Percentiles rank a stretch among this genome's conserved stretches.
phyloP scores from a whole-genome alignment of 2,888 invertebrate genomes.

The Ornithoptera alexandrae region DNA sequence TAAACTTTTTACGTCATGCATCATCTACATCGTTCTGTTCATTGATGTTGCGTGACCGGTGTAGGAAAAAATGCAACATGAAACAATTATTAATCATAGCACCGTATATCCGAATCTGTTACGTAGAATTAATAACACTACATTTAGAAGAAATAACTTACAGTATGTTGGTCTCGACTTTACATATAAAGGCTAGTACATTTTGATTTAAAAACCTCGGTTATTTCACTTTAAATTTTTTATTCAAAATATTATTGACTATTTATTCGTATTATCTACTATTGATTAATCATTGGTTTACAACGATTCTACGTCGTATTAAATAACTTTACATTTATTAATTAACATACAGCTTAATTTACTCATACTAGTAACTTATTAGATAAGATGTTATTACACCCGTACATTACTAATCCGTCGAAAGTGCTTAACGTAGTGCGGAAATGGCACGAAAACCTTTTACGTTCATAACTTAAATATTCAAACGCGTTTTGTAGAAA shows the following conservation, averaged over 20 bases:
- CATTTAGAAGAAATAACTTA: not conserved
- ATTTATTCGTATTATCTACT: not conserved
- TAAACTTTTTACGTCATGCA: constrained; percentile 51
- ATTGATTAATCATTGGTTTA: constrained; percentile 2
- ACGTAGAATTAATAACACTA: constrained; percentile 10
- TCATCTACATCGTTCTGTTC: constrained; percentile 44
- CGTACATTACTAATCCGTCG: constrained; percentile 7
- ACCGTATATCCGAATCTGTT: constrained; percentile 3
- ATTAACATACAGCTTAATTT: not conserved
- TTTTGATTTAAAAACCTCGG: not conserved
- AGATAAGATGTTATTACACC: constrained; percentile 2
- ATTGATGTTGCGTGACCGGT: constrained; percentile 57
- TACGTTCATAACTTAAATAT: constrained; percentile 56
- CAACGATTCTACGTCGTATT: not conserved
- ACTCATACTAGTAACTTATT: constrained; percentile 1
- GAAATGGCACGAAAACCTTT: constrained; percentile 40
- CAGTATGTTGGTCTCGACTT: not conserved
- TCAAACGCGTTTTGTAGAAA: constrained; percentile 43
- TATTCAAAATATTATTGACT: too few relatives aligned
- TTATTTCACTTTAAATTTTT: too few relatives aligned
- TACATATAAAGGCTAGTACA: not conserved
- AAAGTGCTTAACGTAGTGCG: constrained; percentile 31
- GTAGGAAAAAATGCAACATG: constrained; percentile 41
- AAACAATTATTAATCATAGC: constrained; percentile 30
- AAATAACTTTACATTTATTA: constrained; percentile 5